Evolutionary conservation across 2,888 invertebrate species (phyloP).

Genomic region (Synanthedon andrenaeformis): DNA sequence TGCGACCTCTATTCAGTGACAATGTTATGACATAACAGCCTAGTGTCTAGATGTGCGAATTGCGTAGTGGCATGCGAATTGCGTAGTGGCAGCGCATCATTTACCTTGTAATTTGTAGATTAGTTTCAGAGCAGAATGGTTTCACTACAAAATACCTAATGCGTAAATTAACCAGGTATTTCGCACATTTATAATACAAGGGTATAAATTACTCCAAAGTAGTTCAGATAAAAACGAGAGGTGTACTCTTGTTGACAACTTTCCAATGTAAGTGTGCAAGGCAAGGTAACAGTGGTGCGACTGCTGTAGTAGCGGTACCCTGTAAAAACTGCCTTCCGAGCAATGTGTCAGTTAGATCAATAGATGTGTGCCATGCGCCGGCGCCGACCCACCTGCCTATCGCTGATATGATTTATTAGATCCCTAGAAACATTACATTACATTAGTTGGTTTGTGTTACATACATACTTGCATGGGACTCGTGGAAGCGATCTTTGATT

Average conservation of each 20-base stretch:
- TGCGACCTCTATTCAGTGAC: slow-evolving; percentile 6
- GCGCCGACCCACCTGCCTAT: slow-evolving; percentile 53
- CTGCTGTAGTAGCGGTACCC: background rate
- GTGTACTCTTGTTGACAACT: background rate
- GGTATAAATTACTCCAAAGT: too few species aligned
- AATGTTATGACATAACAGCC: background rate
- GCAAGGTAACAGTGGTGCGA: background rate
- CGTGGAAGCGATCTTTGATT: too few species aligned
- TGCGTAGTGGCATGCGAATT: too few species aligned
- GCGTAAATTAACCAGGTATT: too few species aligned
- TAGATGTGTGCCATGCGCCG: slow-evolving; percentile 20
- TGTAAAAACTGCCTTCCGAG: background rate
- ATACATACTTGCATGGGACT: too few species aligned
- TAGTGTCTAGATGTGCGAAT: too few species aligned
- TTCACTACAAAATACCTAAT: too few species aligned
- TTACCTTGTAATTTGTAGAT: too few species aligned
- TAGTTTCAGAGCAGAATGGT: too few species aligned
- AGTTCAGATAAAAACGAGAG: too few species aligned
- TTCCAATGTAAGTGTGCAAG: background rate
- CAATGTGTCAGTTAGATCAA: background rate
- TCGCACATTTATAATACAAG: too few species aligned
- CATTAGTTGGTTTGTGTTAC: slow-evolving; percentile 2
- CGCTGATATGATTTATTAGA: slow-evolving; percentile 40
- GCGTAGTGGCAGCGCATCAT: too few species aligned
- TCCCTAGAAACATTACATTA: slow-evolving; percentile 18